Conservation (phyloP, 2,797 vertebrate genomes). For the Cyclura pinguis region DNA sequence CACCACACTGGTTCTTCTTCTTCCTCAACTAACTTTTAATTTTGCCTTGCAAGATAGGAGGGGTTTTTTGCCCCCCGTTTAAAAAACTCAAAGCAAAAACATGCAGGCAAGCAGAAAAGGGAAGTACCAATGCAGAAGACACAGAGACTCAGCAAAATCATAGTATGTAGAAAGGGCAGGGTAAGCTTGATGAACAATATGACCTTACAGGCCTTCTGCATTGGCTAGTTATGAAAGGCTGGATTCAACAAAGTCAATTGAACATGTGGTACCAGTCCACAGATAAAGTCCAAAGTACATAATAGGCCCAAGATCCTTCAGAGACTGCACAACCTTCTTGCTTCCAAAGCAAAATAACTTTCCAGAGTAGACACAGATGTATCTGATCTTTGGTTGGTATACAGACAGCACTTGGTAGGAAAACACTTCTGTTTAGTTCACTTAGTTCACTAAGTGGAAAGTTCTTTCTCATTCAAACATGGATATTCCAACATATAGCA, state of each 20-base stretch:
- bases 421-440: too few relatives aligned
- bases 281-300: background rate
- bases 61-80: background rate
- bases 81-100: background rate
- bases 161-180: background rate
- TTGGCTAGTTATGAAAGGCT: background rate
- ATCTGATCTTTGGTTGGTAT: too few relatives aligned
- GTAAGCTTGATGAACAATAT: background rate
- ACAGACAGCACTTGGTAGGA: too few relatives aligned
- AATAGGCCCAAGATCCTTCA: too few relatives aligned
- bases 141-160: background rate
- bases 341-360: too few relatives aligned
- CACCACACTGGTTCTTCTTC: background rate
- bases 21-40: slow-evolving; percentile 28
- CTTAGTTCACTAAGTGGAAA: too few relatives aligned
- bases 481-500: too few relatives aligned
- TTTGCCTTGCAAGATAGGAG: background rate
- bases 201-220: background rate
- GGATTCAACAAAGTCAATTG: background rate
- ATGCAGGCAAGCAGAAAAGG: background rate
- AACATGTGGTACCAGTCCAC: background rate
- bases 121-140: background rate
- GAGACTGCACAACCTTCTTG: too few relatives aligned
- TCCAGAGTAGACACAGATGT: too few relatives aligned
- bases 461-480: too few relatives aligned